Evolutionary conservation across 2,888 invertebrate genomes (phyloP).

Genomic region (Drosophila picticornis): DNA sequence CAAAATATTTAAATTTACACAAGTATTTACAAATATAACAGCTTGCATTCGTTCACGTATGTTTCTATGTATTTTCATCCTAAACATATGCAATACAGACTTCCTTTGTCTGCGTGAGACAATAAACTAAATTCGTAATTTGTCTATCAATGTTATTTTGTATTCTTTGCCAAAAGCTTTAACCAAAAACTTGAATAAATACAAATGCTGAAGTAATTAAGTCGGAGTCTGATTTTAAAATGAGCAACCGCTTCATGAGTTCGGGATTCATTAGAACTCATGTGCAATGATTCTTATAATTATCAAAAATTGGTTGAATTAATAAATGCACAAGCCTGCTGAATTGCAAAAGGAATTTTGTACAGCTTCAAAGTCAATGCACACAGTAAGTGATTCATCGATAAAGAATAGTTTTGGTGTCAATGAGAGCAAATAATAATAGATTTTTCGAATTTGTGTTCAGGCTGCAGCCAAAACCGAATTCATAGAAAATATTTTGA

Average conservation of each 20-base stretch:
- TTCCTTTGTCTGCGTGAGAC: not conserved
- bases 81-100: not conserved
- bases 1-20: not conserved
- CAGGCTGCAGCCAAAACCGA: not conserved
- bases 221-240: not conserved
- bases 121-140: not conserved
- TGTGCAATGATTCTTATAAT: conserved; percentile 10
- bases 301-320: conserved; percentile 11
- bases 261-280: not conserved
- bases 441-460: not conserved
- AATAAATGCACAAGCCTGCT: conserved; percentile 26
- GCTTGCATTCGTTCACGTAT: rapidly evolving
- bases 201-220: not conserved
- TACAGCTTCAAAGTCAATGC: not conserved
- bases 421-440: conserved; percentile 42
- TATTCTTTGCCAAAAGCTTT: not conserved
- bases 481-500: not conserved
- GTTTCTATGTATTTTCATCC: not conserved
- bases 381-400: no score
- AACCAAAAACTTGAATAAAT: no score
- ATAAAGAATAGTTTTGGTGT: conserved; percentile 14
- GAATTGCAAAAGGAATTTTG: conserved; percentile 28
- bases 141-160: not conserved
- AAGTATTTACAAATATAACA: not conserved
- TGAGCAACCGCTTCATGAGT: not conserved